A percentile compares a stretch with the other conserved stretches of the same genome.
Conservation (phyloP, 2,797 vertebrate species). For the Alauda arvensis region DNA sequence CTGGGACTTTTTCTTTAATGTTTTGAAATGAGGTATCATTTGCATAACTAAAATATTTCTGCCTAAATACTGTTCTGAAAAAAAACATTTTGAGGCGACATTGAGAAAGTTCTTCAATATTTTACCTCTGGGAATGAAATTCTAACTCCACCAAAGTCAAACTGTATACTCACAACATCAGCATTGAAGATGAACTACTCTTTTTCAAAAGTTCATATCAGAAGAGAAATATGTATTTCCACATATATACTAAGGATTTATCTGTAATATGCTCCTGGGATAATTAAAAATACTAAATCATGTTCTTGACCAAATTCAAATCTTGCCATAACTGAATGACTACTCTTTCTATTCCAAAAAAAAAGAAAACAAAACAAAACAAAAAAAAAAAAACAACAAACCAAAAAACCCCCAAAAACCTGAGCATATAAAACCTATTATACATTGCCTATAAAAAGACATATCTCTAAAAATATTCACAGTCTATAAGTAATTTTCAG, state of each 20-base stretch:
- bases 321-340: neutral
- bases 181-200: neutral
- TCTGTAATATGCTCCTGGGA: neutral
- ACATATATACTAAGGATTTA: neutral
- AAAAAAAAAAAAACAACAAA: too few species aligned
- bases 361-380: too few species aligned
- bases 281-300: neutral
- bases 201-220: neutral
- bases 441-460: neutral
- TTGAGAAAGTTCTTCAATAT: neutral
- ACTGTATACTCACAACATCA: neutral
- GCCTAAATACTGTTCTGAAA: neutral
- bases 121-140: neutral
- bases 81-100: neutral
- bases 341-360: neutral
- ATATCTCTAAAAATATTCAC: neutral
- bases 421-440: neutral
- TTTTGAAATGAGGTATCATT: neutral
- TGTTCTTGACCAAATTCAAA: neutral
- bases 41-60: slow-evolving; percentile 29
- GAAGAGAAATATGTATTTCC: neutral
- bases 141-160: neutral
- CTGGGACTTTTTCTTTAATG: neutral
- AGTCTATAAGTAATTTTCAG: neutral
- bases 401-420: too few species aligned